Evolutionary conservation across 2,888 invertebrate genomes (phyloP).

Genomic region (Perithous albicinctus): DNA sequence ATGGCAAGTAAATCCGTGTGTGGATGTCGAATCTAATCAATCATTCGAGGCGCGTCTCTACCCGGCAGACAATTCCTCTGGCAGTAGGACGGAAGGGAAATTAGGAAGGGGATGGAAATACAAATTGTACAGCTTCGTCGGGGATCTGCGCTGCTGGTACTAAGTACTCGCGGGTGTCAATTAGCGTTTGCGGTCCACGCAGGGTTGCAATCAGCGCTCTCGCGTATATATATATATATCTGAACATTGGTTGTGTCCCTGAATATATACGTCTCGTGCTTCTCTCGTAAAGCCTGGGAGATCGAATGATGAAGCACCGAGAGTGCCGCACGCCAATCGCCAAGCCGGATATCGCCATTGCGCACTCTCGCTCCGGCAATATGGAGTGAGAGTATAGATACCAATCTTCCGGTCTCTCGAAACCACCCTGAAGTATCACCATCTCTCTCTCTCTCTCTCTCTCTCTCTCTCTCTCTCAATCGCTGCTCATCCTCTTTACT

Average conservation of each 20-base stretch:
- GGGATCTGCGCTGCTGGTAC: constrained; percentile 38
- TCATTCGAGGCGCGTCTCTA: constrained; percentile 54
- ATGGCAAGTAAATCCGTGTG: not conserved
- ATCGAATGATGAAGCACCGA: constrained; percentile 50
- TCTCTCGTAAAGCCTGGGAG: constrained; percentile 28
- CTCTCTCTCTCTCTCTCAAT: constrained; percentile 28
- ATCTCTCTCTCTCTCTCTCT: constrained; percentile 7
- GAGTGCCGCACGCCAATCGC: constrained; percentile 54
- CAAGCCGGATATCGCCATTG: constrained; percentile 62
- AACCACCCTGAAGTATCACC: constrained; percentile 29
- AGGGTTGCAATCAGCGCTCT: constrained; percentile 60
- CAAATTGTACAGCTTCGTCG: constrained; percentile 62
- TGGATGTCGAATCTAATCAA: constrained; percentile 18
- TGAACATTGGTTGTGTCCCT: constrained; percentile 19
- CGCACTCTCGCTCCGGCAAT: constrained; percentile 44
- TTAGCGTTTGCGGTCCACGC: constrained; percentile 63
- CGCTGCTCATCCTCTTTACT: constrained; percentile 28
- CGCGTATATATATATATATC: too few species aligned
- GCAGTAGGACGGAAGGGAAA: constrained; percentile 29
- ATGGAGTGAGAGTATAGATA: constrained; percentile 8
- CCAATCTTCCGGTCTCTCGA: constrained; percentile 15
- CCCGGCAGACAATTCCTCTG: constrained; percentile 46
- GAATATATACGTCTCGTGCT: not conserved
- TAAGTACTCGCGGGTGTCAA: constrained; percentile 66
- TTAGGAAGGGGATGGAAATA: constrained; percentile 26